phyloP scores from a whole-genome alignment of 1,140 invertebrate species.

The Odontomachus brunneus region DNA sequence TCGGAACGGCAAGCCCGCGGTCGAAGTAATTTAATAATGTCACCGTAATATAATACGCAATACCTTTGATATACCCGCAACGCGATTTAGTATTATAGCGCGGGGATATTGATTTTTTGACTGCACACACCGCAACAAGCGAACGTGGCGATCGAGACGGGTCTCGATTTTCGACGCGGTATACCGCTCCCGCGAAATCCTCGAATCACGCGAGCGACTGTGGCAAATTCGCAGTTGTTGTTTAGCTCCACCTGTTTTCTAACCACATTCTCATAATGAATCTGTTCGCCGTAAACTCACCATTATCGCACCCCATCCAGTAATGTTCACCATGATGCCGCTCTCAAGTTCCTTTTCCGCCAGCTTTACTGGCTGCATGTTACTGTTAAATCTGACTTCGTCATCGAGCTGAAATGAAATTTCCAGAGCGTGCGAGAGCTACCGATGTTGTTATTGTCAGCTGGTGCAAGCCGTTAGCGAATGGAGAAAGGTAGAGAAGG shows the following conservation, averaged over 20 bases:
- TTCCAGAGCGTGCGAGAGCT: slow-evolving; percentile 36
- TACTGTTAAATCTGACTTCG: slow-evolving; percentile 56
- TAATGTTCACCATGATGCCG: slow-evolving; percentile 81
- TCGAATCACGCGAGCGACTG: neutral
- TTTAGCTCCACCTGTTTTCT: slow-evolving; percentile 25
- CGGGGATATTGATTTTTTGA: slow-evolving; percentile 26
- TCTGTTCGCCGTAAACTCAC: slow-evolving; percentile 34
- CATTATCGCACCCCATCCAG: slow-evolving; percentile 86
- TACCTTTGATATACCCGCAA: slow-evolving; percentile 27
- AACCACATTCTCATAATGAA: neutral
- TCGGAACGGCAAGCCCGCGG: neutral
- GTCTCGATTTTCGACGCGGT: slow-evolving; percentile 8
- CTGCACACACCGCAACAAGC: neutral
- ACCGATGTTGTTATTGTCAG: slow-evolving; percentile 60
- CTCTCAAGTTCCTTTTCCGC: slow-evolving; percentile 39
- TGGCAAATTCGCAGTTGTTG: slow-evolving; percentile 21
- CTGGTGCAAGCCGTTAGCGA: slow-evolving; percentile 37
- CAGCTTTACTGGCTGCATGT: slow-evolving; percentile 65
- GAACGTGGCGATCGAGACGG: neutral
- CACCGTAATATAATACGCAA: slow-evolving; percentile 21
- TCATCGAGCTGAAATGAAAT: slow-evolving; percentile 60
- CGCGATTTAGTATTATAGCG: slow-evolving; percentile 22
- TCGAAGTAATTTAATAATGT: slow-evolving; percentile 49
- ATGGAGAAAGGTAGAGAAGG: neutral
- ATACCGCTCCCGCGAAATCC: slow-evolving; percentile 23